phyloP scores from a whole-genome alignment of 2,113 vertebrate species.

The Cephalopterus ornatus region DNA sequence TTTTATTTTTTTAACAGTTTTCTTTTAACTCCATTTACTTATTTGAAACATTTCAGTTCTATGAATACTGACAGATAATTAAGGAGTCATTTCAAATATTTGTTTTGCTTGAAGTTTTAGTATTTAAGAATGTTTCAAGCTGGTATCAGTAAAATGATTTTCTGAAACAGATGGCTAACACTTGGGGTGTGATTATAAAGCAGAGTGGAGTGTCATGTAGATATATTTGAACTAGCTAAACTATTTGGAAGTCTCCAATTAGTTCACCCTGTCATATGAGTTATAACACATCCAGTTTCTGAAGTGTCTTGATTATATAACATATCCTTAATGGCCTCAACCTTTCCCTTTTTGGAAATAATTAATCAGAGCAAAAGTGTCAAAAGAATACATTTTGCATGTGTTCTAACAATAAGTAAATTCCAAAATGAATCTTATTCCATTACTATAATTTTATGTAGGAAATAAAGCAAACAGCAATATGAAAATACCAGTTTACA shows the following conservation, averaged over 20 bases:
- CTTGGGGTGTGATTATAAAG: slow-evolving; percentile 22
- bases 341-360: neutral
- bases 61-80: neutral
- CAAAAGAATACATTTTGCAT: neutral
- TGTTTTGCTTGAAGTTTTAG: neutral
- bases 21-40: neutral
- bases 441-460: neutral
- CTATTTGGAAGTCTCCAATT: slow-evolving; percentile 10
- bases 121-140: neutral
- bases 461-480: neutral
- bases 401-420: neutral
- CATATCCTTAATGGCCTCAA: neutral
- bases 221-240: neutral
- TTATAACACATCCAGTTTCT: neutral
- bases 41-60: neutral
- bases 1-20: neutral
- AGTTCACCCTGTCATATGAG: neutral
- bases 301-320: neutral
- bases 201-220: neutral
- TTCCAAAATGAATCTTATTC: neutral
- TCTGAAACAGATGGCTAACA: slow-evolving; percentile 41
- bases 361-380: neutral
- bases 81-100: neutral
- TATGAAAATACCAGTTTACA: neutral
- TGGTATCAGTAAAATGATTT: neutral